Base-by-base conservation (phyloP, 2,113 vertebrate genomes). In the Turnix velox region DNA sequence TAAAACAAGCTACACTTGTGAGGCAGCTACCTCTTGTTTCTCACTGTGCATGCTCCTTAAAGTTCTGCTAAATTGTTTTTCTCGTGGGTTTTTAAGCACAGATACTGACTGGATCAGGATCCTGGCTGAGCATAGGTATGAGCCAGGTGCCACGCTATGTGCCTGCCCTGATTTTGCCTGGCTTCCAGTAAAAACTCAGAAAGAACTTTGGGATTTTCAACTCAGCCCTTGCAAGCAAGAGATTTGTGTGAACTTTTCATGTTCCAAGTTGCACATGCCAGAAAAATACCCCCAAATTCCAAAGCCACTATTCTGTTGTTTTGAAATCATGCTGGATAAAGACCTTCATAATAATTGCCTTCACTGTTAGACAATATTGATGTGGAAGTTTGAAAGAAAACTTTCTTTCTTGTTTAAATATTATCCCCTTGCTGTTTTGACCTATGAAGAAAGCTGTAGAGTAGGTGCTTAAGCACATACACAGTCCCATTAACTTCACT, bases 291-390 rank as follows among this genome's bases (percentile, higher is more conserved):
- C n/a, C n/a, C n/a, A n/a, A n/a, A n/a, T n/a, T n/a, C n/a, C n/a
- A n/a, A n/a, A n/a, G n/a, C n/a, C n/a, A 55, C 54, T 28, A 6
- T 76, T 79, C 58, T 73, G 92, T 77, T 91, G 81, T 89, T 95
- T 94, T 82, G 58, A 92, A 87, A 85, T 85, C 54, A 55, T 27
- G 19, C 18, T 73, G 46, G 87, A 91, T 55, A 51, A 4, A 16
- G 39, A 73, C 7, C 6, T 93, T 93, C 27, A 89, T n/a, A 94
- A 91, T 80, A 43, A 92, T 95, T 94, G 95, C 87, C 78, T 92
- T 94, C 74, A 48, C 49, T 83, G 46, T 89, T 89, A 87, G 88
- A 93, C 82, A 96, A 88, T 69, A 90, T 28, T 33, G 37, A 0
- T 0, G 65, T 93, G 61, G 83, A 90, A 81, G 61, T 51, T 93